Conservation (phyloP, 2,888 invertebrate genomes). For the Stictocephala bisonia region DNA sequence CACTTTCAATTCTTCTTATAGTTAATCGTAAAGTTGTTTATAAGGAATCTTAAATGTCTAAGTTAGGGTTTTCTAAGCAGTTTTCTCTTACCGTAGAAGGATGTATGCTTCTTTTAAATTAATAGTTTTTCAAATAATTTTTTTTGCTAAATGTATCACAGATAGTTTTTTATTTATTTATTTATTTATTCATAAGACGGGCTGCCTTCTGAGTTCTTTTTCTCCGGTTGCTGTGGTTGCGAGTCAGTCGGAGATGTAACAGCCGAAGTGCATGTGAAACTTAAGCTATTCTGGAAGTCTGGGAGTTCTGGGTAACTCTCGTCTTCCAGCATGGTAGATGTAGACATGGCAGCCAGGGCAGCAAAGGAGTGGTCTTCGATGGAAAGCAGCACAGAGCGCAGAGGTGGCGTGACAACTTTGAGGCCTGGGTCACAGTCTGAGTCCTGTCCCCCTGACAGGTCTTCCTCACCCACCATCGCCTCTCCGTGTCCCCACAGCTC, state of each 20-base stretch:
- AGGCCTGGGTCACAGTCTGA: slow-evolving; percentile 37
- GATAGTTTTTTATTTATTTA: no score
- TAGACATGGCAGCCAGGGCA: slow-evolving; percentile 73
- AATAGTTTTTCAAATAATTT: no score
- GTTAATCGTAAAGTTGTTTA: no score
- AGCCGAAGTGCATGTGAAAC: slow-evolving; percentile 18
- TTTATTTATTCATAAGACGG: no score
- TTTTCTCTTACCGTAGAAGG: no score
- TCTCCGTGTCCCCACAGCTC: slow-evolving; percentile 72
- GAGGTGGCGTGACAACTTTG: slow-evolving; percentile 55
- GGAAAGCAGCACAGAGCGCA: slow-evolving; percentile 70
- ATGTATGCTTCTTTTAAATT: no score
- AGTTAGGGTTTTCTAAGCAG: no score
- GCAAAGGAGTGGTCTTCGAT: slow-evolving; percentile 82
- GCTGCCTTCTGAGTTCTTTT: no score
- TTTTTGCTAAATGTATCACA: no score
- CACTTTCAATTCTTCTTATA: no score
- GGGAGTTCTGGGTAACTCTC: slow-evolving; percentile 81
- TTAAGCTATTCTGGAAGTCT: slow-evolving; percentile 34
- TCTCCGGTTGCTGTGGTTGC: slow-evolving; percentile 3
- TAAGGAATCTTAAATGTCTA: no score
- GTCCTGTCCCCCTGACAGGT: slow-evolving; percentile 15
- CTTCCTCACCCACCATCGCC: slow-evolving; percentile 72
- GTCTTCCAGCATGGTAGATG: slow-evolving; percentile 79
- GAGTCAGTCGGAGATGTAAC: slow-evolving; percentile 2